Evolutionary conservation across 2,797 vertebrate species (phyloP), one percentile per base, ranked within the genome.

Genomic region (Gymnocypris eckloni): DNA sequence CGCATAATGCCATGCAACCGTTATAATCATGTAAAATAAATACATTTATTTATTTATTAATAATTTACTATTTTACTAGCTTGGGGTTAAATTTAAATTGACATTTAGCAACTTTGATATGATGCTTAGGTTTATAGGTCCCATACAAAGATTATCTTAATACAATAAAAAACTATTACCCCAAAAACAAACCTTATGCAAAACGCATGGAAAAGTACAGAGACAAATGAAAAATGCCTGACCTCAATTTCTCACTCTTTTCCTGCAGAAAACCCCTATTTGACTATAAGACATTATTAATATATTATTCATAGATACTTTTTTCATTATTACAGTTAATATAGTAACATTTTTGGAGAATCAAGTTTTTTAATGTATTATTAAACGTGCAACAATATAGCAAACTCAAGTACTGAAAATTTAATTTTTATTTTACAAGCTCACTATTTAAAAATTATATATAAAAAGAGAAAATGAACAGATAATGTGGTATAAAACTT

Each of bases 181-280:
- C n/a, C 1, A 33, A 50, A 80, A 12, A 33, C 79, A 80, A 80
- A 80, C 61, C 13, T 37, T 37, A 81, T 81, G 79, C 64, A 69
- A 81, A 81, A n/a, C 2, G 0, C 12, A 81, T 81, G 64, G 28
- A 28, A 39, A 48, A 52, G 18, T 50, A 69, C 41, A 69, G 7
- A 10, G 18, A 37, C 43, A 69, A 50, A 52, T 28, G 33, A 8
- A 79, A 79, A 79, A 48, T 12, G 7, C 25, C 33, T 78, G n/a
- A 66, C 16, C 15, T 66, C n/a, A 79, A 7, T n/a, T 4, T 48
- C n/a, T 20, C 3, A 15, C 1, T n/a, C 33, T 78, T 78, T 43
- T 43, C 13, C 2, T 2, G 18, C 13, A 73, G 71, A 28, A 50
- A 73, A 28, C 28, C 7, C n/a, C 1, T 73, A 4, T 7, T 73